Evolutionary conservation across 2,888 invertebrate genomes (phyloP), one percentile per base, ranked within the genome.

Genomic region (Molorchus minor): DNA sequence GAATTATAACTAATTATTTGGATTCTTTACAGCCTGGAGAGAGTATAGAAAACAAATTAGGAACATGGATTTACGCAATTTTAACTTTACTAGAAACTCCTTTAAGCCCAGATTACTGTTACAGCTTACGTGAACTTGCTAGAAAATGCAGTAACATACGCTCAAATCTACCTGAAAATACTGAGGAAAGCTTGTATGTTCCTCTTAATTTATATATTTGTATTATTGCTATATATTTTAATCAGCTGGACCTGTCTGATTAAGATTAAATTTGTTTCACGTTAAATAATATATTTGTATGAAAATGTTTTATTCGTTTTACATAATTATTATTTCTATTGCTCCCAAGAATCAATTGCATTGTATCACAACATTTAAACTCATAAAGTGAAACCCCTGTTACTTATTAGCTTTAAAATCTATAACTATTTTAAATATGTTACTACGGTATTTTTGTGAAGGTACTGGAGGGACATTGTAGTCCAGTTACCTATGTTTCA

Each of bases 151-250:
- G 80, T 3, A 58, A 71, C 17, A 75, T 84, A 20, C 57, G 79
- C 51, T 73, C 75, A 3, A 66, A 64, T 20, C 68, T 78, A 19
- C 38, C 66, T 30, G 75, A 60, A 19, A 81, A 82, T 62, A 75
- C 79, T 57, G 75, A 80, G 25, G 73, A 69, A 64, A 70, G 76
- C 53, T 76, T 81, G 36, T 84, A 83, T 41, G 78, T 81, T 44
- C 84, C 88, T 5, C 76, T 90, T 35, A 92, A 91, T 80, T 82
- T 92, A 47, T 86, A 90, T 71, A 90, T 93, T 74, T 91, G 91
- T 77, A 80, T 93, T 65, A 87, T 92, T 41, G 85, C 88, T 35
- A 84, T 86, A 71, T 91, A 90, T 80, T 93, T 90, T 80, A 84
- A 87, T 64, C 92, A 93, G 78, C 81, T 84, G 66, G 93, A 93